Percentiles rank a stretch among this genome's conserved stretches.
phyloP scores from a whole-genome alignment of 35 echinoderm and acorn worm species.

The Diadema setosum region DNA sequence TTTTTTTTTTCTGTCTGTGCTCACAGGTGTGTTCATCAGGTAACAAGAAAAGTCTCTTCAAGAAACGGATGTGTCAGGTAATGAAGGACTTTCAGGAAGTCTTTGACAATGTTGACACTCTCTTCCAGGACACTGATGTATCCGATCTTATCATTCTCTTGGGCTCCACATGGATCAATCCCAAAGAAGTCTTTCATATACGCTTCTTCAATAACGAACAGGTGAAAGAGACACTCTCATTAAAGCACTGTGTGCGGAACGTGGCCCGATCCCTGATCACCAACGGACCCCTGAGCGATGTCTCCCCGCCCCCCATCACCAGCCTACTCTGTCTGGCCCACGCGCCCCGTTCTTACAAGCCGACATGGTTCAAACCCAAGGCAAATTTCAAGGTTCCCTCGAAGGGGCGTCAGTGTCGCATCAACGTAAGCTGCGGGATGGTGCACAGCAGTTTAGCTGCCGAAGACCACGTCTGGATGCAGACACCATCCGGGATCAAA shows the following conservation, averaged over 20 bases:
- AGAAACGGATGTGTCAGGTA: not conserved
- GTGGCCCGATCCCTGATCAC: not conserved
- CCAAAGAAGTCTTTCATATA: not conserved
- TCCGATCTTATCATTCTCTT: not conserved
- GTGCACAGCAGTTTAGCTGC: not conserved
- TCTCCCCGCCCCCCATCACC: not conserved
- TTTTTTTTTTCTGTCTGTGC: not conserved
- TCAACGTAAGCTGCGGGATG: conserved; percentile 3
- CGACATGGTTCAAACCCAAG: conserved; percentile 20
- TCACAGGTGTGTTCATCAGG: not conserved
- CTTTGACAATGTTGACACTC: not conserved
- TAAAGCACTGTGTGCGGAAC: conserved; percentile 6
- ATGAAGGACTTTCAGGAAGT: not conserved
- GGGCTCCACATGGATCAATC: not conserved
- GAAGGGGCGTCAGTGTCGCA: not conserved
- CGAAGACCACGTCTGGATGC: conserved; percentile 8
- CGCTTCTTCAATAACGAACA: conserved; percentile 11
- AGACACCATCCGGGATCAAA: not conserved
- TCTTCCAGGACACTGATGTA: conserved; percentile 13
- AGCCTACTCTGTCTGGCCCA: not conserved
- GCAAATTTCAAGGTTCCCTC: not conserved
- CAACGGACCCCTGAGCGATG: not conserved
- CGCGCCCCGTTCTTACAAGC: not conserved
- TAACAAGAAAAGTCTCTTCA: not conserved
- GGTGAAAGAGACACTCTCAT: not conserved